A percentile compares a stretch with the other conserved stretches of the same genome.
phyloP scores from a whole-genome alignment of 2,113 vertebrate genomes.

The Myxocyprinus asiaticus region DNA sequence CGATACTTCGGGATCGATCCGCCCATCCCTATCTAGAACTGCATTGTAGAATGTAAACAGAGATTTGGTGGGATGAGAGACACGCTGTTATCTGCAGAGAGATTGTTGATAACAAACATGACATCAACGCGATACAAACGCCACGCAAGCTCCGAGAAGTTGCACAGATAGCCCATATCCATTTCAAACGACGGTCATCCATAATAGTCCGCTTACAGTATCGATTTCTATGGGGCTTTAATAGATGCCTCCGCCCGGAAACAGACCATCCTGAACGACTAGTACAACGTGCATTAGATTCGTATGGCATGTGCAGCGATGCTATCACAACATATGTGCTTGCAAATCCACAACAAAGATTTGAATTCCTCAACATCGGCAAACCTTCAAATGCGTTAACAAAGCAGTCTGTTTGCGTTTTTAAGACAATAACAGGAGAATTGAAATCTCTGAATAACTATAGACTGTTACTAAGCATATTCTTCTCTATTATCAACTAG shows the following conservation, averaged over 20 bases:
- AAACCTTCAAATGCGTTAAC: background rate
- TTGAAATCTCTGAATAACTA: too few relatives aligned
- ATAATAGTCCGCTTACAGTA: background rate
- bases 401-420: too few relatives aligned
- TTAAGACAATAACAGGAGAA: too few relatives aligned
- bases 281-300: background rate
- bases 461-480: too few relatives aligned
- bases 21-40: too few relatives aligned
- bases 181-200: background rate
- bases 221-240: background rate
- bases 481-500: too few relatives aligned
- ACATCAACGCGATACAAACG: constrained; percentile 13
- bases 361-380: constrained; percentile 13
- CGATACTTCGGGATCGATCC: too few relatives aligned
- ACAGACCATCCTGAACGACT: background rate
- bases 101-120: background rate
- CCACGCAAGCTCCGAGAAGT: background rate
- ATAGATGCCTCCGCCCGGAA: background rate
- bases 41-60: constrained; percentile 1
- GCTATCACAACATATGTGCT: background rate
- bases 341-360: background rate
- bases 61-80: background rate
- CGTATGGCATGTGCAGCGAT: background rate
- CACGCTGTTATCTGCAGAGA: constrained; percentile 27
- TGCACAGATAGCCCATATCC: background rate